Evolutionary conservation across 2,797 vertebrate species (phyloP).

Genomic region (Odontamblyopus lacepedii): DNA sequence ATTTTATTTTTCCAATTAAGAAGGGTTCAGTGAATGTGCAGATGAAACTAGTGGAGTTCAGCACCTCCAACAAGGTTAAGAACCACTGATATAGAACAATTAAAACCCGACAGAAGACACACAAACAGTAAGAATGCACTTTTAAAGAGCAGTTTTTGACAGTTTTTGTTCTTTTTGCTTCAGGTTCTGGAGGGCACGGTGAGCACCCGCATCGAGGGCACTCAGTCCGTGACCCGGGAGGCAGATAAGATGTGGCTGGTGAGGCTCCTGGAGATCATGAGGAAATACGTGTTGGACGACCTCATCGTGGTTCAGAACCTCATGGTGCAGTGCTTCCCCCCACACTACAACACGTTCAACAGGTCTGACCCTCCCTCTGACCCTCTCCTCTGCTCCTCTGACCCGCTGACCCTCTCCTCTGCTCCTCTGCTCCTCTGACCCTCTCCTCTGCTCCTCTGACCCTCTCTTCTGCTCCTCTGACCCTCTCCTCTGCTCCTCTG

Average conservation of each 20-base stretch:
- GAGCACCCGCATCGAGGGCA: slow-evolving; percentile 90
- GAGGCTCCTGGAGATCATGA: slow-evolving; percentile 91
- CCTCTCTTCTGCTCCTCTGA: background rate
- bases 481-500: background rate
- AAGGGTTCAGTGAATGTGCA: too few species aligned
- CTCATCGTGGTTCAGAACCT: slow-evolving; percentile 90
- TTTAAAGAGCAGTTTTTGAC: background rate
- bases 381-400: background rate
- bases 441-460: background rate
- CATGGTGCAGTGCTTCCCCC: slow-evolving; percentile 93
- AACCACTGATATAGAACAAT: too few species aligned
- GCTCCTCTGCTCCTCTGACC: background rate
- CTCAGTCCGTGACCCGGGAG: slow-evolving; percentile 90
- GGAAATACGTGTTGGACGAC: slow-evolving; percentile 93
- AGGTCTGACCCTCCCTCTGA: slow-evolving; percentile 40
- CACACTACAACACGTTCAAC: slow-evolving; percentile 90
- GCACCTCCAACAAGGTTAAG: too few species aligned
- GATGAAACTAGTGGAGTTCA: too few species aligned
- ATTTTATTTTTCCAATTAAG: too few species aligned
- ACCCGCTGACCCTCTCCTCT: background rate
- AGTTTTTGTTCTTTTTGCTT: background rate
- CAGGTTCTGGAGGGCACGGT: slow-evolving; percentile 89
- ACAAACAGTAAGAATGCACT: background rate
- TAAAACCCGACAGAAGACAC: too few species aligned
- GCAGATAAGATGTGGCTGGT: slow-evolving; percentile 99